A percentile compares a stretch with the other conserved stretches of the same genome.
Conservation (phyloP, 2,888 invertebrate species). For the Drosophila stalkeri region DNA sequence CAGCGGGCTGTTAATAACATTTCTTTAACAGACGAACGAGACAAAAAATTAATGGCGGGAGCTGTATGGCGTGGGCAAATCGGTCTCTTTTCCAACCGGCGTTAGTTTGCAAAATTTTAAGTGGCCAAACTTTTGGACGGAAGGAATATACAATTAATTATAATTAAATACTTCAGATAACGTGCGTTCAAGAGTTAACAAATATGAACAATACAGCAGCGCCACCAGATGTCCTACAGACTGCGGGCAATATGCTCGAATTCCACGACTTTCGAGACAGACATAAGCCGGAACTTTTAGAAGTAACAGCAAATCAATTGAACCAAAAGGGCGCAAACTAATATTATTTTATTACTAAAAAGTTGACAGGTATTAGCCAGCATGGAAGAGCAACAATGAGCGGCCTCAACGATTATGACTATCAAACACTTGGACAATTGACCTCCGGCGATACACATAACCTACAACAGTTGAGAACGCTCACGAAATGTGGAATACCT, state of each 20-base stretch:
- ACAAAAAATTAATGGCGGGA: conserved; percentile 57
- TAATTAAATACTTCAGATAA: conserved; percentile 3
- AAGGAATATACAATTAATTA: neutral
- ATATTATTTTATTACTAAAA: conserved; percentile 21
- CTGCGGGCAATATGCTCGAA: conserved; percentile 92
- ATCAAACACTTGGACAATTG: conserved; percentile 91
- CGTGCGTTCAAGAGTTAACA: neutral
- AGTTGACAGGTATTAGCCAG: conserved; percentile 88
- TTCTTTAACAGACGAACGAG: conserved; percentile 24
- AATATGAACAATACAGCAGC: conserved; percentile 76
- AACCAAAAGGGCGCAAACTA: neutral
- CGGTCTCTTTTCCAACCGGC: conserved; percentile 50
- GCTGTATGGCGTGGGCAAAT: conserved; percentile 55
- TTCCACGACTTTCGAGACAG: conserved; percentile 86
- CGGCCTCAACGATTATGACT: conserved; percentile 96
- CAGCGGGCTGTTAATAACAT: conserved; percentile 26
- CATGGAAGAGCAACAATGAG: conserved; percentile 93
- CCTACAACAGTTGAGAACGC: conserved; percentile 91
- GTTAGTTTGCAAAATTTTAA: conserved; percentile 32
- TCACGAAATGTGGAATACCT: conserved; percentile 95
- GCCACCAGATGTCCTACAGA: conserved; percentile 89
- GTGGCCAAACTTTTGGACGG: neutral
- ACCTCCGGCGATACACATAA: conserved; percentile 88
- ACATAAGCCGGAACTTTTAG: conserved; percentile 81
- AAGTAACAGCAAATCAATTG: conserved; percentile 65